These are phyloP conservation scores for Stichopus horrens DNA, from an alignment of 53 echinoderm and acorn worm genomes.

Conservation along the genomic window DNA sequence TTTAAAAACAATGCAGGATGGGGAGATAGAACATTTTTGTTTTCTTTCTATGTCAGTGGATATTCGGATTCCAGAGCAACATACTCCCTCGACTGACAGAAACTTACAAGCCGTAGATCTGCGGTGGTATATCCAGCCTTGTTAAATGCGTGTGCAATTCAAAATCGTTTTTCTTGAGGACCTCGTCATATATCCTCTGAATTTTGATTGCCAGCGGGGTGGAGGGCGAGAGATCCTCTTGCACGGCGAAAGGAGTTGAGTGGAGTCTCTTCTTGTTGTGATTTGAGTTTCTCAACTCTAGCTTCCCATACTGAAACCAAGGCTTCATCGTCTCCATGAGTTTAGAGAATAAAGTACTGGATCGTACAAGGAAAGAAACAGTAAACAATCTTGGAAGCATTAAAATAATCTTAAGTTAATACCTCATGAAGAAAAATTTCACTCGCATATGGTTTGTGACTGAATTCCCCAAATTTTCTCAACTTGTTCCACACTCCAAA, in stretches of 20 bases:
- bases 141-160: constrained; percentile 82
- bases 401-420: too few species aligned
- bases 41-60: too few species aligned
- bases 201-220: constrained; percentile 88
- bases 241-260: constrained; percentile 74
- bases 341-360: constrained; percentile 78
- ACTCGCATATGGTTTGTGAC: too few species aligned
- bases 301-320: constrained; percentile 80
- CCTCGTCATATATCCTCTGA: constrained; percentile 75
- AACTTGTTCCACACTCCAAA: too few species aligned
- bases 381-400: too few species aligned
- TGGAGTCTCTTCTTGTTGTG: constrained; percentile 41
- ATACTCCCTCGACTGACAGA: too few species aligned
- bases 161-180: constrained; percentile 73
- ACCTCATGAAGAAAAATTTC: too few species aligned
- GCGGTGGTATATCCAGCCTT: constrained; percentile 87
- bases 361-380: not conserved
- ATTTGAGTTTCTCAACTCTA: constrained; percentile 24
- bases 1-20: too few species aligned
- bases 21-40: too few species aligned
- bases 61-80: too few species aligned
- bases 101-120: constrained; percentile 96
- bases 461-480: too few species aligned
- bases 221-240: constrained; percentile 57
- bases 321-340: constrained; percentile 97